A percentile compares a stretch with the other conserved stretches of the same genome.
phyloP scores from a whole-genome alignment of 2,888 invertebrate species.

The Standfussiana lucernea region DNA sequence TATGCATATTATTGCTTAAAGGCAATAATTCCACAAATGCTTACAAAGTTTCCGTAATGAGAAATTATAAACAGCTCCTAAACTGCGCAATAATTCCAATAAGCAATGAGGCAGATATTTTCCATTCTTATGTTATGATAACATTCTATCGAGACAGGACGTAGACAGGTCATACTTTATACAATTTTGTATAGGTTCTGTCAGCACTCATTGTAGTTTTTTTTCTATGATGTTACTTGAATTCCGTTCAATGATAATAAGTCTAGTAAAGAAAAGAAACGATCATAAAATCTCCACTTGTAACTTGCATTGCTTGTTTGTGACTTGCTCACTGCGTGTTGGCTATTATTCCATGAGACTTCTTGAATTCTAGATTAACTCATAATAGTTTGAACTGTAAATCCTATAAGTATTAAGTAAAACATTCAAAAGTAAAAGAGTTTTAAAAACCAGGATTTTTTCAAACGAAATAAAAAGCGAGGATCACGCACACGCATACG shows the following conservation, averaged over 20 bases:
- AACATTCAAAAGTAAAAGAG: not conserved
- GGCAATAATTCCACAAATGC: conserved; percentile 37
- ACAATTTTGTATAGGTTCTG: not conserved
- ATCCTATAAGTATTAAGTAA: too few relatives aligned
- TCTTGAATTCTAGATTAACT: too few relatives aligned
- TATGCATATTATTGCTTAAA: conserved; percentile 30
- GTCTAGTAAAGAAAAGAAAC: not conserved
- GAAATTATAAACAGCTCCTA: conserved; percentile 15
- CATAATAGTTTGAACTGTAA: not conserved
- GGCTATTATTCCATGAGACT: not conserved
- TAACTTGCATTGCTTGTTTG: not conserved
- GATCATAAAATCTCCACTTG: not conserved
- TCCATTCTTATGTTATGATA: conserved; percentile 41
- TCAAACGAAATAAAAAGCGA: conserved; percentile 7
- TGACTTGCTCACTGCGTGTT: not conserved
- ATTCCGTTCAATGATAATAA: not conserved
- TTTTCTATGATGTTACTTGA: conserved; percentile 13
- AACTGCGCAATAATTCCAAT: not conserved
- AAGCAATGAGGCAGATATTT: conserved; percentile 17
- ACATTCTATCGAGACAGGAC: conserved; percentile 33
- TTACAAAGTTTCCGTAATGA: conserved; percentile 40
- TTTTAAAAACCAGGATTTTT: not conserved
- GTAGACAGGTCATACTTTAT: conserved; percentile 20
- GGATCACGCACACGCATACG: conserved; percentile 5
- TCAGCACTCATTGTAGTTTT: conserved; percentile 9